phyloP scores from a whole-genome alignment of 2,797 vertebrate species.

The Gouania willdenowi region DNA sequence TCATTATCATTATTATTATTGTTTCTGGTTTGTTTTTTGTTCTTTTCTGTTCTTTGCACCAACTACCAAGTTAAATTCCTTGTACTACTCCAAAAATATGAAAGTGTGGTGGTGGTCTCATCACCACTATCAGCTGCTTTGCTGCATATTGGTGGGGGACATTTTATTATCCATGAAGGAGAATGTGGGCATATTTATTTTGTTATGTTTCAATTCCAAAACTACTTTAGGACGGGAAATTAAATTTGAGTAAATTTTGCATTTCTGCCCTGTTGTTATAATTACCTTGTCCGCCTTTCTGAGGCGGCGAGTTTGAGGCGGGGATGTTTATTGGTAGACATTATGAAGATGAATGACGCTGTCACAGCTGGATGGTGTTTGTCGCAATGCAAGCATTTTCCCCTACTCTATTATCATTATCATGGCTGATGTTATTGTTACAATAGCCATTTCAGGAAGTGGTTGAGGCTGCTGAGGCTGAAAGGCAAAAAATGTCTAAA shows the following conservation, averaged over 20 bases:
- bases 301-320: not conserved
- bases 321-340: slow-evolving; percentile 9
- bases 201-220: no score
- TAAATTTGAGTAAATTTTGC: slow-evolving; percentile 1
- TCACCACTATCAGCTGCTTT: no score
- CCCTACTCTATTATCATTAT: slow-evolving; percentile 69
- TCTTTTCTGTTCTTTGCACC: no score
- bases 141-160: no score
- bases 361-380: slow-evolving; percentile 57
- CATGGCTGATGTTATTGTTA: slow-evolving; percentile 64
- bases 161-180: no score
- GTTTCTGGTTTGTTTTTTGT: no score
- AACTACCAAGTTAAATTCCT: no score
- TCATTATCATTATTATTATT: no score
- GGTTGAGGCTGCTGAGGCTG: slow-evolving; percentile 47
- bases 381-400: slow-evolving; percentile 62
- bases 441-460: slow-evolving; percentile 60
- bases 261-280: slow-evolving; percentile 37
- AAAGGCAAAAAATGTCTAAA: slow-evolving; percentile 51
- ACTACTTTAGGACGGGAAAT: no score
- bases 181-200: no score
- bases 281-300: slow-evolving; percentile 10
- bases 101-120: no score
- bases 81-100: no score
- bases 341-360: slow-evolving; percentile 70